phyloP scores from a whole-genome alignment of 2,888 invertebrate species.

The Parnassius mnemosyne region DNA sequence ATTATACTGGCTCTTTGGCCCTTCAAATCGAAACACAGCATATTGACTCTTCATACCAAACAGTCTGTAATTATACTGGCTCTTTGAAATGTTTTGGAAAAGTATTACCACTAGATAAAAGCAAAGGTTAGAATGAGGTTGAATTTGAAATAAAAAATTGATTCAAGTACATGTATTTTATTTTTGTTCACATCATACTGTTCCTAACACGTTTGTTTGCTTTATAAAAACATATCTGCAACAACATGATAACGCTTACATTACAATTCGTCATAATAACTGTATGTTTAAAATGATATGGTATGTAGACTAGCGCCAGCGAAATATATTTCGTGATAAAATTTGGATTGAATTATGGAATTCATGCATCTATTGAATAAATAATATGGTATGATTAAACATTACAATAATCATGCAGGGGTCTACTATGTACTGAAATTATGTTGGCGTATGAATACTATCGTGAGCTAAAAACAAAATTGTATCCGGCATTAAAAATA shows the following conservation, averaged over 20 bases:
- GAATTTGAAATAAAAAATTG: background rate
- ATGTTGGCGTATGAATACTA: conserved; percentile 16
- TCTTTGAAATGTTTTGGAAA: too few species aligned
- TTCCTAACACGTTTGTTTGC: conserved; percentile 71
- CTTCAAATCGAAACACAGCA: too few species aligned
- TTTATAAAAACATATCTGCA: conserved; percentile 78
- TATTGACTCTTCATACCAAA: too few species aligned
- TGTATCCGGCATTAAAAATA: conserved; percentile 10
- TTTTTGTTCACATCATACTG: conserved; percentile 76
- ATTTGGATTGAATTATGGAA: conserved; percentile 9
- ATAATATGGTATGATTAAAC: conserved; percentile 23
- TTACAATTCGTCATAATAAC: conserved; percentile 55
- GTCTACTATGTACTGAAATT: conserved; percentile 2
- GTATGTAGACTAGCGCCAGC: conserved; percentile 71
- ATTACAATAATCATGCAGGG: conserved; percentile 24
- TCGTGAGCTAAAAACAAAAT: background rate
- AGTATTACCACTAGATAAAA: too few species aligned
- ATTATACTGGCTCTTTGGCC: too few species aligned
- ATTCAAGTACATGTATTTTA: conserved; percentile 71
- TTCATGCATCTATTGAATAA: conserved; percentile 26
- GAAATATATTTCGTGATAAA: conserved; percentile 28
- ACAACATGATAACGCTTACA: conserved; percentile 75
- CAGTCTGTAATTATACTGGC: too few species aligned
- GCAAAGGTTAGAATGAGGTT: background rate
- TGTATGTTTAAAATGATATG: conserved; percentile 76